A percentile compares a stretch with the other conserved stretches of the same genome.
Conservation (phyloP, 2,113 vertebrate genomes). For the Phoenicopterus ruber region DNA sequence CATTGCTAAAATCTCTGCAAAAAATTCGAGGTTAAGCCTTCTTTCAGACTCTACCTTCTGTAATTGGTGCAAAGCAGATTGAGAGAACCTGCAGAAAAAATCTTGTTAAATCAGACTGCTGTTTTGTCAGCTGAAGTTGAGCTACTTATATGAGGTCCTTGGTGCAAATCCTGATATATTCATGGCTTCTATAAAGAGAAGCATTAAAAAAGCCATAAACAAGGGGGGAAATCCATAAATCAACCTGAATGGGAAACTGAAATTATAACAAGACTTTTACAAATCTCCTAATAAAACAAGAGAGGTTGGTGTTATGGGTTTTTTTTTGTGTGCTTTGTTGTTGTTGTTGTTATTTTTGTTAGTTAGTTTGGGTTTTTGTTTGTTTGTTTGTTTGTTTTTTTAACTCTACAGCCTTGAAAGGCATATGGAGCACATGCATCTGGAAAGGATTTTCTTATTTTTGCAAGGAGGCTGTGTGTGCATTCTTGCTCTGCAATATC, state of each 20-base stretch:
- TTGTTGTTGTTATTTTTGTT: too few relatives aligned
- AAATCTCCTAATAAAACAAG: background rate
- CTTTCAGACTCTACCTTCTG: slow-evolving; percentile 40
- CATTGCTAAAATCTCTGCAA: slow-evolving; percentile 48
- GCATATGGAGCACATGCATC: background rate
- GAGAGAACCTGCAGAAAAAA: slow-evolving; percentile 31
- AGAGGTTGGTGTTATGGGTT: background rate
- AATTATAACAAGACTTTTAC: slow-evolving; percentile 39
- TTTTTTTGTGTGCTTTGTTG: too few relatives aligned
- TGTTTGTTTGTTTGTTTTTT: background rate
- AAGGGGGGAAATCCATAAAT: slow-evolving; percentile 14
- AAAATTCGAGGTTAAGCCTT: slow-evolving; percentile 38
- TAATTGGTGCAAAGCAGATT: slow-evolving; percentile 36
- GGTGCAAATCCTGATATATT: slow-evolving; percentile 25
- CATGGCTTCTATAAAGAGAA: background rate
- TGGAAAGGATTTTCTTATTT: background rate
- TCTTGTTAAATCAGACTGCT: slow-evolving; percentile 38
- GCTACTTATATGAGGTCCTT: background rate
- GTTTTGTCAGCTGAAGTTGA: slow-evolving; percentile 9
- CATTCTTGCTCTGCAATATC: background rate
- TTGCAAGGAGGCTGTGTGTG: background rate
- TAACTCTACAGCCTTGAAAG: background rate
- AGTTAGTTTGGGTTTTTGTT: too few relatives aligned
- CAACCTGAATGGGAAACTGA: slow-evolving; percentile 5
- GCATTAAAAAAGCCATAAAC: slow-evolving; percentile 11